A percentile compares a stretch with the other conserved stretches of the same genome.
Conservation (phyloP, 2,888 invertebrate genomes). For the Andrena hattorfiana region DNA sequence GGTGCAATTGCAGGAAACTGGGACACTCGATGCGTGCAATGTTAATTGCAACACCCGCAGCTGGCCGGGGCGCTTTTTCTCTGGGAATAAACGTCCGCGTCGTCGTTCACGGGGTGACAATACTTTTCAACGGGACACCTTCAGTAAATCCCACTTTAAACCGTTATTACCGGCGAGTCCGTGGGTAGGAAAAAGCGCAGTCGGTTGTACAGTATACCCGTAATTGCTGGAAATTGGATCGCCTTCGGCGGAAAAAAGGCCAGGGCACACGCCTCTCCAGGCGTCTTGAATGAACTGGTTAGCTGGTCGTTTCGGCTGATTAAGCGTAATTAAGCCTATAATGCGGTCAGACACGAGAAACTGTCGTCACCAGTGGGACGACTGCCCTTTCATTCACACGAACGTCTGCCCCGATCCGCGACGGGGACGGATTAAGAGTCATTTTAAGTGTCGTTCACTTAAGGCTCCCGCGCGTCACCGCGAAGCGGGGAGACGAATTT, state of each 20-base stretch:
- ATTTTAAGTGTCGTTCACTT: constrained; percentile 50
- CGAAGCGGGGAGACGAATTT: constrained; percentile 11
- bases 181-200: not conserved
- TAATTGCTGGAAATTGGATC: constrained; percentile 67
- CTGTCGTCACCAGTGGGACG: constrained; percentile 32
- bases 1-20: constrained; percentile 1
- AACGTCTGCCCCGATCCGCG: not conserved
- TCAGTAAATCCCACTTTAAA: constrained; percentile 62
- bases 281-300: constrained; percentile 68
- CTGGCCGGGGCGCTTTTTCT: not conserved
- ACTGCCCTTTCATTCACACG: constrained; percentile 50
- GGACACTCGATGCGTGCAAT: constrained; percentile 13
- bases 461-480: not conserved
- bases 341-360: constrained; percentile 51
- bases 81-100: not conserved
- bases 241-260: constrained; percentile 51
- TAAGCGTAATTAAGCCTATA: constrained; percentile 71
- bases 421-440: constrained; percentile 27
- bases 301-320: constrained; percentile 68
- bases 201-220: constrained; percentile 37
- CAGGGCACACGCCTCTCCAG: constrained; percentile 34
- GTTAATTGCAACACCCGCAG: constrained; percentile 21
- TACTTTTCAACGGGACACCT: constrained; percentile 47
- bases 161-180: constrained; percentile 48
- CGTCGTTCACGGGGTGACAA: constrained; percentile 1